Evolutionary conservation across 1,140 invertebrate genomes (phyloP).

Genomic region (Globodera ellingtonae): DNA sequence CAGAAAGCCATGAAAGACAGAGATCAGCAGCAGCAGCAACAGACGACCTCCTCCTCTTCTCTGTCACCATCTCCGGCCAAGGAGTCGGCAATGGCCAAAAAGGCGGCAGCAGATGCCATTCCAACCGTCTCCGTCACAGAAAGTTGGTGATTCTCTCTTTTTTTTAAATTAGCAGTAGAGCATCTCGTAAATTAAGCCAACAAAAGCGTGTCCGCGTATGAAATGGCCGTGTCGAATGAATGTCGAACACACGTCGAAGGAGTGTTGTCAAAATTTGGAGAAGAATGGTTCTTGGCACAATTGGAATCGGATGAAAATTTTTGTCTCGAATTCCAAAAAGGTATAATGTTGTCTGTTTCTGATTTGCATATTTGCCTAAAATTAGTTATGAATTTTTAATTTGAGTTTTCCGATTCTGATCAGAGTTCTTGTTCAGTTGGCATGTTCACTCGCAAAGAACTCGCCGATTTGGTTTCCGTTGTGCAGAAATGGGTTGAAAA

Average conservation of each 20-base stretch:
- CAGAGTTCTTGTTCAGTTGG: constrained; percentile 12
- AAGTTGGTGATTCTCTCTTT: background rate
- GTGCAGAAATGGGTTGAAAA: constrained; percentile 17
- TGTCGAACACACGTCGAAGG: background rate
- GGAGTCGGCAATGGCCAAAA: background rate
- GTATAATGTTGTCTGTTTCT: background rate
- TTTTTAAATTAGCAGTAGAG: background rate
- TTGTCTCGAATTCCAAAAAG: constrained; percentile 24
- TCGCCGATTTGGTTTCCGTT: constrained; percentile 13
- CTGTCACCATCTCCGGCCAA: too few relatives aligned
- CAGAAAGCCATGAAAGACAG: background rate
- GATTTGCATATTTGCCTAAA: too few relatives aligned
- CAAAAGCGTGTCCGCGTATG: too few relatives aligned
- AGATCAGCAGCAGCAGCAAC: background rate
- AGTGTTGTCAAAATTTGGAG: constrained; percentile 1
- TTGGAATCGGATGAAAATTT: background rate
- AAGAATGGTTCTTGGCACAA: constrained; percentile 5
- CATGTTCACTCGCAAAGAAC: constrained; percentile 16
- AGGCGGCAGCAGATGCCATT: background rate
- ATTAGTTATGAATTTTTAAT: background rate
- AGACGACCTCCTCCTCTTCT: background rate
- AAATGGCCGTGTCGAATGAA: background rate
- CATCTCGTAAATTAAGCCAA: background rate
- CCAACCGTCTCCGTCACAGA: background rate
- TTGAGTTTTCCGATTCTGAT: constrained; percentile 1